Base-by-base conservation (phyloP, 2,113 vertebrate genomes). In the Mormoops blainvillei region DNA sequence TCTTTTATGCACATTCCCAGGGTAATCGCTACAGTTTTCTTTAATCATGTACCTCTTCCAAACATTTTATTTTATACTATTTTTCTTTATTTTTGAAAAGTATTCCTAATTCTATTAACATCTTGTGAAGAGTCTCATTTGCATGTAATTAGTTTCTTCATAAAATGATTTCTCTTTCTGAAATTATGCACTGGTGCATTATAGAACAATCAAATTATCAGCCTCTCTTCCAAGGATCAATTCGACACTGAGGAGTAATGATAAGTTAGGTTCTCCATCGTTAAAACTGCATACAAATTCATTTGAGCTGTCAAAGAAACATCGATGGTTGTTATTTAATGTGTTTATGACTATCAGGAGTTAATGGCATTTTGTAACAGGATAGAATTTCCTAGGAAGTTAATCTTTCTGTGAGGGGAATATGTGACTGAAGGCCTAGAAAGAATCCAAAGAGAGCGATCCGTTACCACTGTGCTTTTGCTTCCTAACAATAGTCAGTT, bases 141-240 rank as follows among this genome's bases (percentile, higher is more conserved):
- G 94, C 94, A 98, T 98, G 97, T 97, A 97, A 98, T 98, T 98
- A 92, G 52, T 97, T 98, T 96, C 78, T 94, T 88, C 83, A 68
- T 87, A 96, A 97, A 98, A 98, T 97, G 19, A 98, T 98, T 98
- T 98, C 91, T 98, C 77, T 68, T 95, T 97, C 95, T 98, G 95
- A 98, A 98, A 97, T 97, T 91, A 98, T 50, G 95, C 41, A 73
- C 97, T 97, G 95, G 24, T 96, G 97, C 92, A 95, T 98, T 98
- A 97, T 87, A 96, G 95, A 98, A 98, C 97, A 98, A 98, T 98
- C 94, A 98, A 95, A 98, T 98, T 98, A 98, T 97, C 94, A 98
- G 87, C 91, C 93, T 97, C 76, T 58, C 87, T 98, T 92, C 61
- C 85, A 96, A 95, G 94, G 81, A 98, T 98, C 96, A 97, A 94